phyloP scores from a whole-genome alignment of 2,888 invertebrate species.

The Automeris io region DNA sequence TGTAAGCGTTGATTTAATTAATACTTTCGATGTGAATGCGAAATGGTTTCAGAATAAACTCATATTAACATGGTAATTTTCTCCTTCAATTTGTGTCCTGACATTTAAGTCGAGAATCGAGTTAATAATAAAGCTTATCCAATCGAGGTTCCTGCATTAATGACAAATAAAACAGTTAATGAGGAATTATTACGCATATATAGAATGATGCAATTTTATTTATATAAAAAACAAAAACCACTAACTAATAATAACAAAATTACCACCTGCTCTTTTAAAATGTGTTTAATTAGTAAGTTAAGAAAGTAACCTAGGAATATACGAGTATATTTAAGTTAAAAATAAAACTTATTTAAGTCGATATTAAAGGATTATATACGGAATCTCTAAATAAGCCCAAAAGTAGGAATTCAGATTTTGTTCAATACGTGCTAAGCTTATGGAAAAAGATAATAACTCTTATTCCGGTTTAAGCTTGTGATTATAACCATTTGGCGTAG shows the following conservation, averaged over 20 bases:
- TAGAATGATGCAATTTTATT: background rate
- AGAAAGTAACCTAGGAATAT: too few relatives aligned
- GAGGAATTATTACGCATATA: background rate
- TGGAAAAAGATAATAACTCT: too few relatives aligned
- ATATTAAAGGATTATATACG: too few relatives aligned
- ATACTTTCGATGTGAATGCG: background rate
- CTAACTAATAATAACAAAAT: too few relatives aligned
- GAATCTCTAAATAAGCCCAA: too few relatives aligned
- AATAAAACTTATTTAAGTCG: too few relatives aligned
- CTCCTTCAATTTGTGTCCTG: background rate
- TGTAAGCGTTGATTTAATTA: background rate
- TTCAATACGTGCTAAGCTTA: too few relatives aligned
- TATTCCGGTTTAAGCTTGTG: too few relatives aligned
- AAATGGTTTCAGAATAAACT: background rate
- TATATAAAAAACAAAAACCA: slow-evolving; percentile 5
- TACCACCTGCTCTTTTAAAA: slow-evolving; percentile 10
- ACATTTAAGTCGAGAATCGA: background rate
- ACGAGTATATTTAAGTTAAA: too few relatives aligned
- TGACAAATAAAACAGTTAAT: background rate
- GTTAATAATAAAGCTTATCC: background rate
- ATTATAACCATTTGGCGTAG: too few relatives aligned
- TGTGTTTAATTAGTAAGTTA: too few relatives aligned
- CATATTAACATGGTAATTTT: background rate
- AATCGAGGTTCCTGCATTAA: background rate
- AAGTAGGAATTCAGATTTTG: too few relatives aligned